Evolutionary conservation across 1,140 invertebrate genomes (phyloP).

Genomic region (Copidosoma floridanum): DNA sequence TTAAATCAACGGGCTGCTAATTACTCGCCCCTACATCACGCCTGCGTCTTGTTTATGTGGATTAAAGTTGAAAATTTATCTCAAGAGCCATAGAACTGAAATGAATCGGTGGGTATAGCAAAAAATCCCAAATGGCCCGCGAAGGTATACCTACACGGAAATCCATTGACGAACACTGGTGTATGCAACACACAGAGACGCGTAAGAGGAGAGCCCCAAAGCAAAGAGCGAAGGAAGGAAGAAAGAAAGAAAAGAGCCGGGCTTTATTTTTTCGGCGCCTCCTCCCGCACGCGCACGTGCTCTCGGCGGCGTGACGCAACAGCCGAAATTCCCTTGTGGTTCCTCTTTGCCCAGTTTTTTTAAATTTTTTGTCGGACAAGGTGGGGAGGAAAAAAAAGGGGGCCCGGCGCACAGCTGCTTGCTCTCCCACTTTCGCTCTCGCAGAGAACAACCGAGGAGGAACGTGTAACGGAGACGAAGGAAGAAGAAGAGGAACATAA

Average conservation of each 20-base stretch:
- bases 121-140: too few relatives aligned
- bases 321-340: neutral
- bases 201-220: neutral
- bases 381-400: too few relatives aligned
- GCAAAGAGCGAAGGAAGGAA: neutral
- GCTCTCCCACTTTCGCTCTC: conserved; percentile 27
- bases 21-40: too few relatives aligned
- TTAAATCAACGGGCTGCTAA: conserved; percentile 12
- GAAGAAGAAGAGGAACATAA: conserved; percentile 3
- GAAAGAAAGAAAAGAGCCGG: neutral
- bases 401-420: conserved; percentile 4
- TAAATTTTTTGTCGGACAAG: too few relatives aligned
- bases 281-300: neutral
- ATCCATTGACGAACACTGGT: too few relatives aligned
- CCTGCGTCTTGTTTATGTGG: too few relatives aligned
- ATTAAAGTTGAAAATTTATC: too few relatives aligned
- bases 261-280: neutral
- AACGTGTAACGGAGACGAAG: neutral
- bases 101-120: too few relatives aligned
- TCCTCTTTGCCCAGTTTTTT: neutral
- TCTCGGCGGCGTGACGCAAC: conserved; percentile 7
- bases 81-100: too few relatives aligned
- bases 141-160: too few relatives aligned
- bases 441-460: too few relatives aligned
- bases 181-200: too few relatives aligned